Percentiles rank a stretch among this genome's conserved stretches.
Conservation (phyloP, 2,113 vertebrate genomes). For the Petaurus breviceps region DNA sequence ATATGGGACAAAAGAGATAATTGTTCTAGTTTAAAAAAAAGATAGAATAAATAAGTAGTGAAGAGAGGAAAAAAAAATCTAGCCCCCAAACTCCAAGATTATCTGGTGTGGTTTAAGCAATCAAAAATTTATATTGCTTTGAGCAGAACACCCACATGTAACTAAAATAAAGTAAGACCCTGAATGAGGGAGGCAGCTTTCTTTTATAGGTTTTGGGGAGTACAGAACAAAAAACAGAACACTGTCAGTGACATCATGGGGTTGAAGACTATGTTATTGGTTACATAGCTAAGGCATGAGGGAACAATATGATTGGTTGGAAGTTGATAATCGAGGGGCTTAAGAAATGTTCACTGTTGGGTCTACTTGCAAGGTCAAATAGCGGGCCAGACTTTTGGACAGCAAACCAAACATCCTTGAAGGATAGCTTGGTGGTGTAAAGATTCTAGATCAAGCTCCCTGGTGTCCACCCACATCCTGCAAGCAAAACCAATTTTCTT, state of each 20-base stretch:
- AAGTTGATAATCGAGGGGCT: too few relatives aligned
- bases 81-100: too few relatives aligned
- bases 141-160: too few relatives aligned
- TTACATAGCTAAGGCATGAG: background rate
- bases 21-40: too few relatives aligned
- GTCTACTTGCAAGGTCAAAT: background rate
- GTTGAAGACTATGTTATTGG: background rate
- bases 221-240: background rate
- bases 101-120: too few relatives aligned
- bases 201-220: background rate
- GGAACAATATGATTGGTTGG: background rate
- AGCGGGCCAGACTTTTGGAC: background rate
- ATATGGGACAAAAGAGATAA: too few relatives aligned
- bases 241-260: background rate
- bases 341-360: background rate
- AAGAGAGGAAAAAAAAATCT: too few relatives aligned
- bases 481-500: background rate
- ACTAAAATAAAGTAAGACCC: background rate
- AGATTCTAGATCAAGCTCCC: background rate
- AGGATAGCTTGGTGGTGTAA: background rate
- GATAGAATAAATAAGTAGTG: too few relatives aligned
- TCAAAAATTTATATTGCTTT: too few relatives aligned
- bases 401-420: background rate
- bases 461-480: background rate
- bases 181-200: background rate